A percentile compares a stretch with the other conserved stretches of the same genome.
Conservation (phyloP, 2,888 invertebrate genomes). For the Drosophila kanekoi region DNA sequence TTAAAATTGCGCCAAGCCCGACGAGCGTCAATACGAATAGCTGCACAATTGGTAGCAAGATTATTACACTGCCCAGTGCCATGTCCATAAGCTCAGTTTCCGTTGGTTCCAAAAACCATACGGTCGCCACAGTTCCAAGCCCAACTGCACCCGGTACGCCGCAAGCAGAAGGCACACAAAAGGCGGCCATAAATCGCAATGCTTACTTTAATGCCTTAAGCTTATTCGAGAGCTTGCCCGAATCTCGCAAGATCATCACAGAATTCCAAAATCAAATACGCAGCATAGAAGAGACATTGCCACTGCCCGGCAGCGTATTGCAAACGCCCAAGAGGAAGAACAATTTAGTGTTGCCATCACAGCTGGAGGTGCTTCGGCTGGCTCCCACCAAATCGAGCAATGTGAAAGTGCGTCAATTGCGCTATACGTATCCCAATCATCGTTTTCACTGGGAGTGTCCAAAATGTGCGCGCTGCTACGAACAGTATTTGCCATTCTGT, state of each 20-base stretch:
- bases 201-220: constrained; percentile 42
- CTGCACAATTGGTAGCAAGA: constrained; percentile 20
- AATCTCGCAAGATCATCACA: constrained; percentile 71
- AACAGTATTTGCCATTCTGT: constrained; percentile 57
- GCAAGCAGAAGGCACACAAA: not conserved
- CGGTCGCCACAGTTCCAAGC: not conserved
- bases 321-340: constrained; percentile 29
- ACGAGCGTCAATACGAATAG: constrained; percentile 7
- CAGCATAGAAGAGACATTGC: constrained; percentile 54
- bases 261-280: constrained; percentile 73
- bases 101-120: not conserved
- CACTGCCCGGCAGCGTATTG: constrained; percentile 62
- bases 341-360: not conserved
- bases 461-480: constrained; percentile 60
- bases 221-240: constrained; percentile 67
- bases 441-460: constrained; percentile 74
- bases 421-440: constrained; percentile 44
- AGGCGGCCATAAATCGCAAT: constrained; percentile 35
- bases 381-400: constrained; percentile 14
- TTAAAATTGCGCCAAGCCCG: constrained; percentile 37
- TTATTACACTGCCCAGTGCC: constrained; percentile 18
- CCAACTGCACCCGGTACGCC: not conserved
- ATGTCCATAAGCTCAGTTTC: constrained; percentile 1
- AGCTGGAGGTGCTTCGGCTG: constrained; percentile 17
- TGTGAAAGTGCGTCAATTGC: constrained; percentile 36